A percentile compares a stretch with the other conserved stretches of the same genome.
Evolutionary conservation across 2,797 vertebrate genomes (phyloP).

Genomic region (Sternarchorhynchus goeldii): DNA sequence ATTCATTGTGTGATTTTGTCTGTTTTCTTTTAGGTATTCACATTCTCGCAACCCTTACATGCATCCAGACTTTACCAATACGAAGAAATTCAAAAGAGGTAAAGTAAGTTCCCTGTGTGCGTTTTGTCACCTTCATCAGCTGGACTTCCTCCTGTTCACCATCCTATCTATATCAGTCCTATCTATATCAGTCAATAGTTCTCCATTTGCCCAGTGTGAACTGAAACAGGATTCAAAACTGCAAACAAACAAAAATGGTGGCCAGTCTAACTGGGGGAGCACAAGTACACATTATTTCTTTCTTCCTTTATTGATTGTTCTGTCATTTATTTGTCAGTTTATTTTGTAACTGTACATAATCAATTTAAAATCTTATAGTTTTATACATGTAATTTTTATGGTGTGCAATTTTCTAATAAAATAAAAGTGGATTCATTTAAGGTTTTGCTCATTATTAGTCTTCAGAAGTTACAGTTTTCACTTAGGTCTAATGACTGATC

Average conservation of each 20-base stretch:
- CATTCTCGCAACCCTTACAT: constrained; percentile 33
- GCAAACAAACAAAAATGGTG: not conserved
- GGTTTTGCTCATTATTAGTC: constrained; percentile 18
- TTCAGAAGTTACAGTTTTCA: not conserved
- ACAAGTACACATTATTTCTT: constrained; percentile 43
- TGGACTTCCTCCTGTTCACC: constrained; percentile 9
- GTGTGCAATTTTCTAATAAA: constrained; percentile 78
- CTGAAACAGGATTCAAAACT: constrained; percentile 29
- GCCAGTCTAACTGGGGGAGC: constrained; percentile 2
- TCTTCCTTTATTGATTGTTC: constrained; percentile 19
- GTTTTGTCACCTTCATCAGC: constrained; percentile 26
- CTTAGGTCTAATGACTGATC: not conserved
- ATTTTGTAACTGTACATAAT: constrained; percentile 83
- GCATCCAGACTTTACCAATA: constrained; percentile 27
- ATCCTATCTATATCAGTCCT: not conserved
- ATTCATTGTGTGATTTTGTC: constrained; percentile 4
- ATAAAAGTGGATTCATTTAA: constrained; percentile 41
- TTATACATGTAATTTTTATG: constrained; percentile 88
- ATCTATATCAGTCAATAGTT: constrained; percentile 16
- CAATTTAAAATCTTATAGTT: constrained; percentile 86
- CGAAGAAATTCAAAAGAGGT: constrained; percentile 24
- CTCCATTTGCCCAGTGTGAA: constrained; percentile 28
- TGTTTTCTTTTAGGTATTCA: constrained; percentile 48
- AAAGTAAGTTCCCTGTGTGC: constrained; percentile 39
- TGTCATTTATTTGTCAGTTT: constrained; percentile 74